phyloP scores from a whole-genome alignment of 2,888 invertebrate genomes.

The Dione vanillae region DNA sequence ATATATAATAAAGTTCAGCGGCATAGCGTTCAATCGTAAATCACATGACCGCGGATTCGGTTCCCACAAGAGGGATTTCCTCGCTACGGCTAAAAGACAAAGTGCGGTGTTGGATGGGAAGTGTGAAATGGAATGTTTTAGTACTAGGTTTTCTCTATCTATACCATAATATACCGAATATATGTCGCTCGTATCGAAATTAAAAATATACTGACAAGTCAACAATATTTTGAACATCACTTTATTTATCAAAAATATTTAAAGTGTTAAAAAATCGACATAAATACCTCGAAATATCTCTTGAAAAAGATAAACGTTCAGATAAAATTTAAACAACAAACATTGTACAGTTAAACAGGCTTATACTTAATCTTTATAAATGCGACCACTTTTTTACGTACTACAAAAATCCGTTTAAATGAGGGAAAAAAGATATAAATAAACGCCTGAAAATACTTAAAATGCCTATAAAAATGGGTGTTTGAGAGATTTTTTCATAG shows the following conservation, averaged over 20 bases:
- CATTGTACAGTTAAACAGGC: slow-evolving; percentile 51
- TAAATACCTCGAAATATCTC: slow-evolving; percentile 12
- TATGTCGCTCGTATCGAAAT: not conserved
- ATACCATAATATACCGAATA: not conserved
- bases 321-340: slow-evolving; percentile 30
- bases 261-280: slow-evolving; percentile 13
- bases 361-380: slow-evolving; percentile 54
- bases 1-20: no score
- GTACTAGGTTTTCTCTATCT: no score
- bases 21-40: no score
- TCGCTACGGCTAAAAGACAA: no score
- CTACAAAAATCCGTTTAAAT: slow-evolving; percentile 47
- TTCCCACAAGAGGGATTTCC: no score
- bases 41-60: no score
- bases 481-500: not conserved
- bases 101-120: no score
- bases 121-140: no score
- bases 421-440: slow-evolving; percentile 24
- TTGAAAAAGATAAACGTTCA: slow-evolving; percentile 11
- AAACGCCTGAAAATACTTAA: slow-evolving; percentile 7
- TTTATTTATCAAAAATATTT: not conserved
- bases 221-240: not conserved
- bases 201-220: not conserved
- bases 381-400: slow-evolving; percentile 51
- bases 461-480: slow-evolving; percentile 3